Evolutionary conservation across 1,140 invertebrate species (phyloP), one percentile per base, ranked within the genome.

Genomic region (Bombus pascuorum): DNA sequence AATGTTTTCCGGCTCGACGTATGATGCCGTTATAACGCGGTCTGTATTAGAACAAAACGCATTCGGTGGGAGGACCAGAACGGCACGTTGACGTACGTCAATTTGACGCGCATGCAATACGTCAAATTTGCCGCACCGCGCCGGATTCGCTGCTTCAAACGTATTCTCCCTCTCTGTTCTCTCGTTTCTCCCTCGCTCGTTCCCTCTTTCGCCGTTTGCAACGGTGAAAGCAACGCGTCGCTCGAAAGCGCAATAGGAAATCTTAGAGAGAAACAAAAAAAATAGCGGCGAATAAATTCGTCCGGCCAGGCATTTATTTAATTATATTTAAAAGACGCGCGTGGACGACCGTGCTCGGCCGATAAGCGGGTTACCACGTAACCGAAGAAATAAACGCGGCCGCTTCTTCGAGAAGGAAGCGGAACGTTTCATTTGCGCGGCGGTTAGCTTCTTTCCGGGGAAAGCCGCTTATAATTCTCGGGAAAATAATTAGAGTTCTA

Each of bases 81-180:
- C 57, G 83, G 83, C 83, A 80, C 83, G 83, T 84, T 84, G 83
- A 84, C 83, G 83, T 80, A 72, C 83, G 83, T 84, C 83, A 84
- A 84, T 84, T 84, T 84, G 83, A 80, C 83, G 83, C 39, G 76
- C 83, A 84, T 77, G 83, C 83, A 84, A 84, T 84, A 84, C 83
- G 83, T 84, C 83, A 84, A 84, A 84, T 84, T 84, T 84, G 83
- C 83, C 68, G 76, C 68, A 84, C 83, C 76, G 83, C 76, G 44
- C 72, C 83, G 68, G 76, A 72, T 80, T 79, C 68, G 76, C 47
- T 37, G 76, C 53, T 47, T 32, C 47, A n/a, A 71, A 79, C 83
- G 42, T 53, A 25, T 13, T 65, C 81, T 76, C 72, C 34, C 37
- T 68, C 62, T 32, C 44, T 8, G 28, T 22, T 28, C 25, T 12